Evolutionary conservation across 2,113 vertebrate genomes (phyloP).

Genomic region (Chloropsis cyanopogon): DNA sequence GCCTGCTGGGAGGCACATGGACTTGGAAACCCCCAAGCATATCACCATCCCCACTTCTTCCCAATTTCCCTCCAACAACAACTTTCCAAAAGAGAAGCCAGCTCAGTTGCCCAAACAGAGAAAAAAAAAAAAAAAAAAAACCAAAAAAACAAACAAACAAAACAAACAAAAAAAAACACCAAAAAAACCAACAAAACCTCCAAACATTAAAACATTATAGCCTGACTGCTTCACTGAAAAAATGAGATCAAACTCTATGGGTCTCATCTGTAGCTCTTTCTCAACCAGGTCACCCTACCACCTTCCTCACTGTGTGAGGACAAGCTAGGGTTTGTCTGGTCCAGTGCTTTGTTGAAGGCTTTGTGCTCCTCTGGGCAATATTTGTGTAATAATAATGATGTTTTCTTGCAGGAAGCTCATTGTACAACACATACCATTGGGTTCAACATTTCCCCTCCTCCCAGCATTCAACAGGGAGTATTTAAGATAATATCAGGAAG

Average conservation of each 20-base stretch:
- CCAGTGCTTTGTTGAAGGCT: background rate
- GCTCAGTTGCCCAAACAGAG: background rate
- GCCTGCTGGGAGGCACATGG: background rate
- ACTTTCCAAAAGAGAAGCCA: background rate
- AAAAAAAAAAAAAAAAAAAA: background rate
- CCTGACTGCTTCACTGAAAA: background rate
- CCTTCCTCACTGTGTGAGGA: background rate
- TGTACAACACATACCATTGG: background rate
- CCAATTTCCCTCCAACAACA: background rate
- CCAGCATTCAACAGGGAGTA: background rate
- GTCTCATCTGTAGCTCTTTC: background rate
- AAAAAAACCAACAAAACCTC: too few relatives aligned
- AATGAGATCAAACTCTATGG: background rate
- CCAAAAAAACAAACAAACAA: too few relatives aligned
- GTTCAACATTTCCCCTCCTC: background rate
- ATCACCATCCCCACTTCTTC: background rate
- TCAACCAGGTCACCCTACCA: background rate
- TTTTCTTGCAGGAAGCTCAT: background rate
- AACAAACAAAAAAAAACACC: too few relatives aligned
- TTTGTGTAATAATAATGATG: background rate
- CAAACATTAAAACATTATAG: too few relatives aligned
- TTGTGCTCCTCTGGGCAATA: background rate
- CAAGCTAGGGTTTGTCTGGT: background rate
- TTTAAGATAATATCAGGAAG: slow-evolving; percentile 1
- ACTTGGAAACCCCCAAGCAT: background rate